phyloP scores from a whole-genome alignment of 2,888 invertebrate species.

The Elegia similella region DNA sequence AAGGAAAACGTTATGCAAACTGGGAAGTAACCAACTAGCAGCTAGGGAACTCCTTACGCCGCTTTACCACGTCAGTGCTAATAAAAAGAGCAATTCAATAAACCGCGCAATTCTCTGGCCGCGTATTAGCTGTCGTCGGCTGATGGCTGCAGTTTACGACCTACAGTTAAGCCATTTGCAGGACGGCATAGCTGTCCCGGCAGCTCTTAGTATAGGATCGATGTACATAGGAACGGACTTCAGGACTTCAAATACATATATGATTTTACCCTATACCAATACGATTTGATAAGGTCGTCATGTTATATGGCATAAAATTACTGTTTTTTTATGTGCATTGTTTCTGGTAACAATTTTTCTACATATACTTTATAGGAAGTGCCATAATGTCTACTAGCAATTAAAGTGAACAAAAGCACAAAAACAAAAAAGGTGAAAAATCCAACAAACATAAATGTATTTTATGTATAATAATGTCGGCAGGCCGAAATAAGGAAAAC shows the following conservation, averaged over 20 bases:
- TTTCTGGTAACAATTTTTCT: too few species aligned
- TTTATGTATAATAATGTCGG: too few species aligned
- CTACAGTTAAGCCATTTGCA: slow-evolving; percentile 8
- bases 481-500: too few species aligned
- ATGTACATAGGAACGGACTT: background rate
- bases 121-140: slow-evolving; percentile 3
- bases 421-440: too few species aligned
- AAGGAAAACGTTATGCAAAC: background rate
- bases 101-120: slow-evolving; percentile 7
- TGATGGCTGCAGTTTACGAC: slow-evolving; percentile 12
- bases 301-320: too few species aligned
- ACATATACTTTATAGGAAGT: too few species aligned
- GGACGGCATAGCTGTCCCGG: background rate
- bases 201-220: background rate
- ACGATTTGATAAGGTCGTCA: too few species aligned
- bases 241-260: background rate
- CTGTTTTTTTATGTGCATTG: too few species aligned
- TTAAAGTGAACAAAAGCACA: too few species aligned
- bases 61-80: background rate
- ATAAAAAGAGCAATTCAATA: slow-evolving; percentile 17
- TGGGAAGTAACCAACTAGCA: background rate
- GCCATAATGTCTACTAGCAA: too few species aligned
- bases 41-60: background rate
- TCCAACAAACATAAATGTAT: too few species aligned
- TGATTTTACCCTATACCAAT: too few species aligned